Base-by-base conservation (phyloP, 2,888 invertebrate genomes). In the Hylaea fasciaria region DNA sequence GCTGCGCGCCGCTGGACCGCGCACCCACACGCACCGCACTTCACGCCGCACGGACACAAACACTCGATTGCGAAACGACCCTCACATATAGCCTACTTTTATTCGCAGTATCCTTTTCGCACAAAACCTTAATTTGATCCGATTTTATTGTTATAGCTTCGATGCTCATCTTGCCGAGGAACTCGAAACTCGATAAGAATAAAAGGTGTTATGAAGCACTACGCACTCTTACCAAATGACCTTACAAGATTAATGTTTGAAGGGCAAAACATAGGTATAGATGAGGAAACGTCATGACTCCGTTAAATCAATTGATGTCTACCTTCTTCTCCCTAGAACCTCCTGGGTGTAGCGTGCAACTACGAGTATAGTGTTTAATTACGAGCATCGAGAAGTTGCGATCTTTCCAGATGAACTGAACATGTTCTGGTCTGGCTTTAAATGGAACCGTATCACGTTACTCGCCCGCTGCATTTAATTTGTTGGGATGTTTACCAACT, bases 41-140 rank as follows among this genome's bases (percentile, higher is more conserved):
- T 91, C 90, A 86, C 78, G 49, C 68, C 74, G 65, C 70, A 78
- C 78, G 73, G 75, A 85, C 76, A 83, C 82, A 85, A 86, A 87
- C 84, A 88, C 83, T 81, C 79, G 74, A 83, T 85, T 81, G 78
- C 80, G 80, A 82, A 84, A 83, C 81, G 78, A 78, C 81, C 71
- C 72, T 76, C 76, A 71, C 76, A 74, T 71, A 72, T 73, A 80
- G 75, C 75, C 79, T 76, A 77, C 80, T 82, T 82, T 79, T 80
- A 80, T 80, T 76, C 73, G 72, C 73, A 77, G 76, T 76, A 76
- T 80, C 78, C 75, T 80, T 76, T 80, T 75, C 78, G 77, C 77
- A 78, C 76, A 73, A 77, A 77, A 74, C 76, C 74, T 77, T 77
- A 78, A 79, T 77, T 80, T 78, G 72, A 77, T 77, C 68, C 70